Evolutionary conservation across 1,140 invertebrate genomes (phyloP).

Genomic region (Colletes latitarsis): DNA sequence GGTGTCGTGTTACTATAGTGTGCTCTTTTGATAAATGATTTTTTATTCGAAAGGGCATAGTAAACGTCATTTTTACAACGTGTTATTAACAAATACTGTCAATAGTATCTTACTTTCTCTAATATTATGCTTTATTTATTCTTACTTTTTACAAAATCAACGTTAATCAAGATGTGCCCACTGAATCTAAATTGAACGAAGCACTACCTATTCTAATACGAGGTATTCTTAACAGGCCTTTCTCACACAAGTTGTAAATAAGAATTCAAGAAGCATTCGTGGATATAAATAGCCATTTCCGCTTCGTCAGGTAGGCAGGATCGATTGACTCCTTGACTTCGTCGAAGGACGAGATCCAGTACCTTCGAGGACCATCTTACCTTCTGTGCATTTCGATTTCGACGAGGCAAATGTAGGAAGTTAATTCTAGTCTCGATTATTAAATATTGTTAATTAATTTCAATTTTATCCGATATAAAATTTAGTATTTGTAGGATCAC

Average conservation of each 20-base stretch:
- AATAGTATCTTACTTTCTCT: background rate
- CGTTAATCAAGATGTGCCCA: background rate
- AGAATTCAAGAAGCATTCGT: conserved; percentile 59
- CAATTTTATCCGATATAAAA: too few species aligned
- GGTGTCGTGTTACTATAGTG: too few species aligned
- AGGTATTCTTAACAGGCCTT: background rate
- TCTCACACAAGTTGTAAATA: conserved; percentile 7
- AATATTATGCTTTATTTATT: background rate
- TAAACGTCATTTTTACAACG: background rate
- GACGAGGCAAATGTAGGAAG: background rate
- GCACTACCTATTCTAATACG: background rate
- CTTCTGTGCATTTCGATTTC: background rate
- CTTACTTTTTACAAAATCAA: background rate
- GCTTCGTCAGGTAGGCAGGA: conserved; percentile 48
- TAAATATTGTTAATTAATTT: background rate
- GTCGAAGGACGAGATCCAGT: conserved; percentile 15
- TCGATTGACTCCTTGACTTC: conserved; percentile 28
- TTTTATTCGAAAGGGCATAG: too few species aligned
- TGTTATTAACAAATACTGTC: background rate
- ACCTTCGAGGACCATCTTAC: background rate
- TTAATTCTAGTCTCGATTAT: background rate
- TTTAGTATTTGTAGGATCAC: too few species aligned
- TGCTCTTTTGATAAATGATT: too few species aligned
- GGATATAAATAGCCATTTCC: conserved; percentile 59
- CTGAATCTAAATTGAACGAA: background rate